phyloP scores from a whole-genome alignment of 2,888 invertebrate genomes.

The Cistogaster globosa region DNA sequence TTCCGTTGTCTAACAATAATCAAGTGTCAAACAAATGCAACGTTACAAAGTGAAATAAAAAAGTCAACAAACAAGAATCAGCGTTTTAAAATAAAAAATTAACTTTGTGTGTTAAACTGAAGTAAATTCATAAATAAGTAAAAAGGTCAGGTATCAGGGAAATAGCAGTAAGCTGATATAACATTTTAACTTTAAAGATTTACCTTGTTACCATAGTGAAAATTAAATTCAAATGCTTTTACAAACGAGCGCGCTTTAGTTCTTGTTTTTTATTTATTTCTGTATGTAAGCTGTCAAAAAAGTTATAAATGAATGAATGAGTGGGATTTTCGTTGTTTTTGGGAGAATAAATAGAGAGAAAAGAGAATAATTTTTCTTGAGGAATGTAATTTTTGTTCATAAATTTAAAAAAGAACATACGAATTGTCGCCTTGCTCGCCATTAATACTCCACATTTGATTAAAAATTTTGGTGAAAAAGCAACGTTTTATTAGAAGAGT shows the following conservation, averaged over 20 bases:
- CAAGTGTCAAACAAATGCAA: conserved; percentile 52
- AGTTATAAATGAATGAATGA: conserved; percentile 41
- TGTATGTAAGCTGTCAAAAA: conserved; percentile 55
- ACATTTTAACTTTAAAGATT: neutral
- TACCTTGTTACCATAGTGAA: neutral
- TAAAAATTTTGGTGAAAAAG: conserved; percentile 44
- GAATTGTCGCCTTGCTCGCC: conserved; percentile 29
- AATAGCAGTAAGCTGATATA: neutral
- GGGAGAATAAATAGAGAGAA: conserved; percentile 39
- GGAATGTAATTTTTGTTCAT: conserved; percentile 60
- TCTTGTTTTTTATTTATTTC: conserved; percentile 34
- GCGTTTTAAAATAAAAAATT: conserved; percentile 5
- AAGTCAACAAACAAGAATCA: conserved; percentile 37
- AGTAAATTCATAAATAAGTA: neutral
- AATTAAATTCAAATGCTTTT: conserved; percentile 31
- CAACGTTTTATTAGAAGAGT: conserved; percentile 44
- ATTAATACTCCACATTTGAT: conserved; percentile 49
- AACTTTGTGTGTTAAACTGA: neutral
- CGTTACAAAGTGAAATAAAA: conserved; percentile 38
- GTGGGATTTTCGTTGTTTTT: conserved; percentile 38
- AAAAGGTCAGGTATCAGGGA: neutral
- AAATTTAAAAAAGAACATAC: conserved; percentile 53
- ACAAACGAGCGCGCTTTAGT: conserved; percentile 45
- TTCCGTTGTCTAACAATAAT: conserved; percentile 3
- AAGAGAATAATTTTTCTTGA: conserved; percentile 50